Conservation (phyloP, 2,888 invertebrate genomes). For the Sussaba pulchella region DNA sequence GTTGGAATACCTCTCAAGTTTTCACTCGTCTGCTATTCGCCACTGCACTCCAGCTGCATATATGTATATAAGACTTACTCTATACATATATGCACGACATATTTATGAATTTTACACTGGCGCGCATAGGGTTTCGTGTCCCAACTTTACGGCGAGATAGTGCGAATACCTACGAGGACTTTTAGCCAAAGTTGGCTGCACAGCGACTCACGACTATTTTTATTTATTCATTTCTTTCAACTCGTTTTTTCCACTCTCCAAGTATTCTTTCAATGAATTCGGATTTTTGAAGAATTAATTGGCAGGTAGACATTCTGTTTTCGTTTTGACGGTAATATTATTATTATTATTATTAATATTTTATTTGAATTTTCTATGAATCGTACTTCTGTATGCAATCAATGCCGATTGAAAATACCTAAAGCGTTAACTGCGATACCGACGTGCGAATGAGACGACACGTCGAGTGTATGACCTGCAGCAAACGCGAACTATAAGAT, state of each 20-base stretch:
- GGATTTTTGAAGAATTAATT: too few relatives aligned
- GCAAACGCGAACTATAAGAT: constrained; percentile 16
- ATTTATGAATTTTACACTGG: constrained; percentile 29
- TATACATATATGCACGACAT: constrained; percentile 19
- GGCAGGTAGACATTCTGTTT: too few relatives aligned
- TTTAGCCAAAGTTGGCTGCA: not conserved
- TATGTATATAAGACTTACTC: not conserved
- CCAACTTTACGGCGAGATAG: constrained; percentile 40
- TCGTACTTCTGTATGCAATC: too few relatives aligned
- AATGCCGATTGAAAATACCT: too few relatives aligned
- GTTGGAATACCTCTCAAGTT: constrained; percentile 37
- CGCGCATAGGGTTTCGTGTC: constrained; percentile 47
- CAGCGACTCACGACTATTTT: too few relatives aligned
- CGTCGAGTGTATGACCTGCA: not conserved
- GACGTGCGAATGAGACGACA: constrained; percentile 2
- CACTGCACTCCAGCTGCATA: constrained; percentile 6
- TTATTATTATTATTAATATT: too few relatives aligned
- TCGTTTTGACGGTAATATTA: too few relatives aligned
- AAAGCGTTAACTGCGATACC: not conserved
- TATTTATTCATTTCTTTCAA: not conserved
- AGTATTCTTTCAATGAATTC: too few relatives aligned
- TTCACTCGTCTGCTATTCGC: constrained; percentile 32
- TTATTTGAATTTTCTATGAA: too few relatives aligned
- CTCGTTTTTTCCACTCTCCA: too few relatives aligned
- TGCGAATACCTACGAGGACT: not conserved